Conservation (phyloP, 2,888 invertebrate genomes). For the Lasioglossum lativentre region DNA sequence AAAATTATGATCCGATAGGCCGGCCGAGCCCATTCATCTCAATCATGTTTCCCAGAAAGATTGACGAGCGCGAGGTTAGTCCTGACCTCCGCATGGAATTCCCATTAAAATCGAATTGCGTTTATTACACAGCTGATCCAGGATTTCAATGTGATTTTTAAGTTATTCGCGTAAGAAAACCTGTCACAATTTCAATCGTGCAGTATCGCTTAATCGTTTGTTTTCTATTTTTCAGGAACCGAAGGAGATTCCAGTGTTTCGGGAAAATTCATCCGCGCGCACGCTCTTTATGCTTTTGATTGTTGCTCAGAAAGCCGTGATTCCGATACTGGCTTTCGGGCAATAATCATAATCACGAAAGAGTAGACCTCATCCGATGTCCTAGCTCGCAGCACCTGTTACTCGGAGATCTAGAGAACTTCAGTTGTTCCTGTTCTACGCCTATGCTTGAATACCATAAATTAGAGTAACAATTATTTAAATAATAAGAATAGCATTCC, state of each 20-base stretch:
- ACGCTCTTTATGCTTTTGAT: conserved; percentile 85
- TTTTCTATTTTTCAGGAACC: background rate
- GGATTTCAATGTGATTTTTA: background rate
- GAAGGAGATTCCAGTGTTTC: background rate
- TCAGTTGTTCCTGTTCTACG: background rate
- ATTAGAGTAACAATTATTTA: background rate
- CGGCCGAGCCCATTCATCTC: conserved; percentile 62
- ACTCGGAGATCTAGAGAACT: background rate
- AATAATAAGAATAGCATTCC: background rate
- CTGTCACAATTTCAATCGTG: background rate
- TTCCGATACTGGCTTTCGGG: conserved; percentile 84
- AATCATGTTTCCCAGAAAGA: conserved; percentile 61
- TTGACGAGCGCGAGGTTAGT: conserved; percentile 59
- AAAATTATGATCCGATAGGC: conserved; percentile 65
- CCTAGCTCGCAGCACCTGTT: conserved; percentile 28
- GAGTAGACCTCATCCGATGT: conserved; percentile 69
- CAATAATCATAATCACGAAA: conserved; percentile 85
- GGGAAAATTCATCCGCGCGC: background rate
- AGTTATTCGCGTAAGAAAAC: background rate
- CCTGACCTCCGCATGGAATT: conserved; percentile 32
- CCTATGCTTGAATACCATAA: background rate
- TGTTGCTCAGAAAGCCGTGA: conserved; percentile 85
- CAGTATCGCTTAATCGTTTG: background rate
- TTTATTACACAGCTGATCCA: background rate
- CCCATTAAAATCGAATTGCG: conserved; percentile 20